phyloP scores from a whole-genome alignment of 2,888 invertebrate genomes.

The Calephelis perditalis region DNA sequence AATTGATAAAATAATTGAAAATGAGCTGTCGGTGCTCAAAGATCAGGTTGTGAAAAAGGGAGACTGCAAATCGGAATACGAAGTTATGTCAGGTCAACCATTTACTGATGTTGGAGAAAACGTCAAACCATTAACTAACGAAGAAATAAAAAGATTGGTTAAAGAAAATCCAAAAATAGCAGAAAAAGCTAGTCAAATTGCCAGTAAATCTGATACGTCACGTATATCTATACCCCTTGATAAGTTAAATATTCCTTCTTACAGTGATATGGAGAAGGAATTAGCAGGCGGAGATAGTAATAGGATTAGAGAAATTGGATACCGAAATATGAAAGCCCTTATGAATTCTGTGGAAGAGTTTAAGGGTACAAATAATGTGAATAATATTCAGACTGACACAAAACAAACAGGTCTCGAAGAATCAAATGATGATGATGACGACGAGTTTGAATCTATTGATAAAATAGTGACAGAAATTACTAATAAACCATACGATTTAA shows the following conservation, averaged over 20 bases:
- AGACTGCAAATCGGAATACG: slow-evolving; percentile 56
- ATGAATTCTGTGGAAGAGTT: slow-evolving; percentile 44
- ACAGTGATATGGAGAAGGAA: slow-evolving; percentile 44
- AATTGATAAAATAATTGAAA: slow-evolving; percentile 56
- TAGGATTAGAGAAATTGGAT: slow-evolving; percentile 51
- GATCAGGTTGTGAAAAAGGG: slow-evolving; percentile 36
- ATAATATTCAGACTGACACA: slow-evolving; percentile 18
- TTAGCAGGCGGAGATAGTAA: slow-evolving; percentile 45
- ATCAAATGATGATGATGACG: slow-evolving; percentile 40
- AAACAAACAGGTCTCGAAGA: slow-evolving; percentile 23
- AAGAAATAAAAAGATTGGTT: slow-evolving; percentile 53
- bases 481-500: slow-evolving; percentile 61
- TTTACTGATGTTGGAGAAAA: slow-evolving; percentile 55
- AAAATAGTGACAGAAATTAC: slow-evolving; percentile 60
- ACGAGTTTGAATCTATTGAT: slow-evolving; percentile 59
- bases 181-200: slow-evolving; percentile 62
- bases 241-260: slow-evolving; percentile 44
- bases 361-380: slow-evolving; percentile 20
- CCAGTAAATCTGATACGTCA: slow-evolving; percentile 38
- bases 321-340: slow-evolving; percentile 56
- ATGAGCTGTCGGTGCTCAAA: slow-evolving; percentile 53
- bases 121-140: slow-evolving; percentile 45
- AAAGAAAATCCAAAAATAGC: slow-evolving; percentile 55
- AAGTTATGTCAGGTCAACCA: slow-evolving; percentile 69
- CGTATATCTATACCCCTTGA: slow-evolving; percentile 49